A percentile compares a stretch with the other conserved stretches of the same genome.
phyloP scores from a whole-genome alignment of 1,140 invertebrate species.

The Bombus fervidus region DNA sequence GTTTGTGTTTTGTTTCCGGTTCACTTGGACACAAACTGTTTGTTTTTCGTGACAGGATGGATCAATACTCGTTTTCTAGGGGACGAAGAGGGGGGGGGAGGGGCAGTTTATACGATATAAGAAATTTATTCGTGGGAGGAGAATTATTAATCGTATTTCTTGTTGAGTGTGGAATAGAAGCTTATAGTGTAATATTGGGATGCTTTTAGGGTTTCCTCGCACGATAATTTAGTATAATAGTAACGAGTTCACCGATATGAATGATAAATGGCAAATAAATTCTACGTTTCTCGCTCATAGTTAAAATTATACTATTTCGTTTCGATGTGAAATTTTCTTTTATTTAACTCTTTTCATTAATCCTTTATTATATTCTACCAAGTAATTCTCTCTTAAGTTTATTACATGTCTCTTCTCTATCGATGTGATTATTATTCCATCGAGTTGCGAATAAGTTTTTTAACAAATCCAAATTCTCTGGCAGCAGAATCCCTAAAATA shows the following conservation, averaged over 20 bases:
- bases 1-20: background rate
- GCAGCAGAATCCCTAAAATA: background rate
- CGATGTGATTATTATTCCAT: no score
- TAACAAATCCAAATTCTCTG: background rate
- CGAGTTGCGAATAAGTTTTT: no score
- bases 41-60: background rate
- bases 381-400: no score
- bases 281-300: no score
- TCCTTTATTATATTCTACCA: no score
- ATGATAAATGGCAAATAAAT: no score
- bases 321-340: no score
- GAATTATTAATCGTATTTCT: background rate
- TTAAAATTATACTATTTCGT: no score
- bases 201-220: background rate
- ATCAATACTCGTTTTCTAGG: background rate
- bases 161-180: background rate
- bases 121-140: background rate
- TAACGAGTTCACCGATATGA: no score
- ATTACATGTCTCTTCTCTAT: no score
- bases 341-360: no score
- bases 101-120: background rate
- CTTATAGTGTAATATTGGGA: background rate
- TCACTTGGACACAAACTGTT: background rate
- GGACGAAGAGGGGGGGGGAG: no score
- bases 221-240: background rate